These are phyloP conservation scores for Peromyscus nudipes DNA, from an alignment of 2,797 vertebrate genomes.

Conservation along the genomic window DNA sequence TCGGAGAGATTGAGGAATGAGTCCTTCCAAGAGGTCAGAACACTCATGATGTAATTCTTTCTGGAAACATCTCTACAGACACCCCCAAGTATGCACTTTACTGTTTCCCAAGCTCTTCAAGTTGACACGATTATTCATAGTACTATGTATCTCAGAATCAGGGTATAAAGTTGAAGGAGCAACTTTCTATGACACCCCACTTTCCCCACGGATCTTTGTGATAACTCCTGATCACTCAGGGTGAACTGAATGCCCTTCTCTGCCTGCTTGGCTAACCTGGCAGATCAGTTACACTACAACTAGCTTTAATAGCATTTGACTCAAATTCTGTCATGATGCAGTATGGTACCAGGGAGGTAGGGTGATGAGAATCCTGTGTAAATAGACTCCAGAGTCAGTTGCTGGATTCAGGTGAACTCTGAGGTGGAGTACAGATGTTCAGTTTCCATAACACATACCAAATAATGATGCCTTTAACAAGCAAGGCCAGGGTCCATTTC, in stretches of 20 bases:
- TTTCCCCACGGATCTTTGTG: background rate
- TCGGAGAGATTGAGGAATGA: background rate
- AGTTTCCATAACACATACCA: background rate
- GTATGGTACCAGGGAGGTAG: background rate
- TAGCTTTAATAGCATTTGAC: background rate
- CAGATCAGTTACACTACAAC: background rate
- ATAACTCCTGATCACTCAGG: background rate
- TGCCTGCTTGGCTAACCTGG: background rate
- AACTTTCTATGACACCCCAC: background rate
- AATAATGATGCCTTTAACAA: background rate
- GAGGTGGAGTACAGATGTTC: background rate
- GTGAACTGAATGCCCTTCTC: background rate
- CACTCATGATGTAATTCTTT: background rate
- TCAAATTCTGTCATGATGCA: background rate
- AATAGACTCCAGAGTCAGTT: background rate
- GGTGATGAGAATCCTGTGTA: background rate
- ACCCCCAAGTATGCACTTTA: background rate
- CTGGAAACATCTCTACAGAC: background rate
- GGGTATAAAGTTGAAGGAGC: background rate
- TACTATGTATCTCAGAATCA: background rate
- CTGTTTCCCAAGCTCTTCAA: background rate
- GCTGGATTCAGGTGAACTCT: background rate
- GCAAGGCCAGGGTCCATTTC: background rate
- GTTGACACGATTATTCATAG: background rate
- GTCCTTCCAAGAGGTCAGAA: background rate